Base-by-base conservation (phyloP, 2,797 vertebrate genomes). In the Gymnocypris eckloni region DNA sequence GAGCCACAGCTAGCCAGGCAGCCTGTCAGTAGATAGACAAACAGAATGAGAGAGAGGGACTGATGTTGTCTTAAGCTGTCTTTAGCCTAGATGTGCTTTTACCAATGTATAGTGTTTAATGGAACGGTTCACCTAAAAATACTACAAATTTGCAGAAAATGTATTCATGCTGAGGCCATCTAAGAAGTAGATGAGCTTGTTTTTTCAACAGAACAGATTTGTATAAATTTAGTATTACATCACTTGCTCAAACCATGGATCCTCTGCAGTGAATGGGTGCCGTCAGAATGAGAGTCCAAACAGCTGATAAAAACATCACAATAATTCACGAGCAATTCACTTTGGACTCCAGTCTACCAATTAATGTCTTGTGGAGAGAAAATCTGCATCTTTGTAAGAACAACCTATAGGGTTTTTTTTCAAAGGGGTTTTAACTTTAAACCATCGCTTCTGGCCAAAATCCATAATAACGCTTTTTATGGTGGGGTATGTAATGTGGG, bases 1-100 rank as follows among this genome's bases (percentile, higher is more conserved):
- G 43, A 77, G 48, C 81, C 77, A 77, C 37, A 82, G 52, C 71
- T 86, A 85, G 81, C 69, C 82, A 85, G 86, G 20, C 73, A 22
- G 37, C 25, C 66, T 73, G 43, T 45, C 61, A 75, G 39, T 39
- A 82, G 61, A 75, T 25, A 85, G 50, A 52, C 43, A 66, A 9
- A 72, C 28, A 76, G n/a, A 85, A n/a, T 33, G 48, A 77, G 41
- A 75, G 41, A 73, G 43, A 64, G 15, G 16, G 20, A 39, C 39
- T 45, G 56, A 86, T 75, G 69, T 6, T 45, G 56, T 48, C 33
- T 72, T 71, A 61, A n/a, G 61, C n/a, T 28, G n/a, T 64, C 5
- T 66, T 69, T 79, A 64, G 41, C 28, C 66, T 61, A 85, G 64
- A 39, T 71, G 48, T 70, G 22, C 56, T 54, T 50, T 84, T 66